These are phyloP conservation scores for Perca fluviatilis DNA, from an alignment of 2,113 vertebrate genomes.

Conservation along the genomic window DNA sequence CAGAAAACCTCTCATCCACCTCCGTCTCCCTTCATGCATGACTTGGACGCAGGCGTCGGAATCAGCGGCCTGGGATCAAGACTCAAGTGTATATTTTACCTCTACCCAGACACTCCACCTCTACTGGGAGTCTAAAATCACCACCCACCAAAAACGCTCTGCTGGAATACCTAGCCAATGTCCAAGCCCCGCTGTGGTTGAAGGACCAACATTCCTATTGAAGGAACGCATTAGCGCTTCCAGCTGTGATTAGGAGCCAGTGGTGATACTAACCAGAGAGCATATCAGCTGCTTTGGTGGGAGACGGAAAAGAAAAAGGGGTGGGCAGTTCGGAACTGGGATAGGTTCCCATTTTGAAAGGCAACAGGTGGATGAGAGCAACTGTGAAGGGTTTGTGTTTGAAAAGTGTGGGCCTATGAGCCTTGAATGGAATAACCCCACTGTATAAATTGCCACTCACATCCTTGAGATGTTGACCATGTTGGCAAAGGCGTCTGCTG, in stretches of 20 bases:
- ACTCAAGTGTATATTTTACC: slow-evolving; percentile 66
- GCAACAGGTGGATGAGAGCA: slow-evolving; percentile 55
- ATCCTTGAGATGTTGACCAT: slow-evolving; percentile 95
- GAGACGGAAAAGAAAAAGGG: slow-evolving; percentile 28
- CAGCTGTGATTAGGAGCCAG: slow-evolving; percentile 69
- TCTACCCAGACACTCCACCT: slow-evolving; percentile 40
- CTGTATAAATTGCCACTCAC: slow-evolving; percentile 85
- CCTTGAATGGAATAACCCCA: not conserved
- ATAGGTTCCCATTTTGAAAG: slow-evolving; percentile 14
- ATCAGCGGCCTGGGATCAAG: slow-evolving; percentile 46
- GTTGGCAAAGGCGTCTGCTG: slow-evolving; percentile 87
- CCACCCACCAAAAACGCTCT: slow-evolving; percentile 33
- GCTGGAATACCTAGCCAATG: slow-evolving; percentile 46
- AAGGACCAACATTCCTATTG: slow-evolving; percentile 67
- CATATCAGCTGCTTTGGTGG: slow-evolving; percentile 54
- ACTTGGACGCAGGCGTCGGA: slow-evolving; percentile 56
- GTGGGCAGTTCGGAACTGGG: slow-evolving; percentile 19
- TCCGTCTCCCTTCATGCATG: slow-evolving; percentile 46
- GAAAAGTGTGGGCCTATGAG: not conserved
- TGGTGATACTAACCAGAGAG: slow-evolving; percentile 72
- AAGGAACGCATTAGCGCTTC: slow-evolving; percentile 69
- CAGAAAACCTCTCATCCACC: slow-evolving; percentile 30
- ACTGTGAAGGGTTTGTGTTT: slow-evolving; percentile 2
- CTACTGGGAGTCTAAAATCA: slow-evolving; percentile 42
- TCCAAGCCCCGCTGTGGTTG: slow-evolving; percentile 60